Evolutionary conservation across 2,113 vertebrate genomes (phyloP).

Genomic region (Eudyptes chrysolophus): DNA sequence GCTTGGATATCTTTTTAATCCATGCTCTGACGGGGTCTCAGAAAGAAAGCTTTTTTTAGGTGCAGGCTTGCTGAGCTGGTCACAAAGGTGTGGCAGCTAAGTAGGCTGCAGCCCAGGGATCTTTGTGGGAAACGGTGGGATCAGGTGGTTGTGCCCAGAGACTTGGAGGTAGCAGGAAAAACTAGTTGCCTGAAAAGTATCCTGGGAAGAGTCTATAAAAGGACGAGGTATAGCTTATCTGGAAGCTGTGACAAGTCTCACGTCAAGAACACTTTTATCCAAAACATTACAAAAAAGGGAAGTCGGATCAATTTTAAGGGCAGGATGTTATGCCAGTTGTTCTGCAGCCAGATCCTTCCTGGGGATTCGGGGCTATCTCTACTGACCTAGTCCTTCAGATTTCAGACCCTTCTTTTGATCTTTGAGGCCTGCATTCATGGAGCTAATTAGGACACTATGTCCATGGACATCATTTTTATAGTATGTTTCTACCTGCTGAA

Average conservation of each 20-base stretch:
- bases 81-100: neutral
- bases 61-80: neutral
- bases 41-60: neutral
- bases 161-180: neutral
- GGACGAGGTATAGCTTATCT: neutral
- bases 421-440: neutral
- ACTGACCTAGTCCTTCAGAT: neutral
- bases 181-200: neutral
- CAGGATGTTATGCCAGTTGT: rapidly evolving
- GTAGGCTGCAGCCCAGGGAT: neutral
- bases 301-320: neutral
- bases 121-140: neutral
- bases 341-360: neutral
- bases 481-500: neutral
- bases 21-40: neutral
- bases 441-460: neutral
- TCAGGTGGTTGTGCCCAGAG: neutral
- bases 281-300: neutral
- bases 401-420: neutral
- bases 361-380: neutral
- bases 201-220: neutral
- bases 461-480: neutral
- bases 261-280: neutral
- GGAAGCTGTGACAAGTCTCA: neutral
- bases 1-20: neutral